Evolutionary conservation across 2,888 invertebrate species (phyloP), one percentile per base, ranked within the genome.

Genomic region (Electrophaes corylata): DNA sequence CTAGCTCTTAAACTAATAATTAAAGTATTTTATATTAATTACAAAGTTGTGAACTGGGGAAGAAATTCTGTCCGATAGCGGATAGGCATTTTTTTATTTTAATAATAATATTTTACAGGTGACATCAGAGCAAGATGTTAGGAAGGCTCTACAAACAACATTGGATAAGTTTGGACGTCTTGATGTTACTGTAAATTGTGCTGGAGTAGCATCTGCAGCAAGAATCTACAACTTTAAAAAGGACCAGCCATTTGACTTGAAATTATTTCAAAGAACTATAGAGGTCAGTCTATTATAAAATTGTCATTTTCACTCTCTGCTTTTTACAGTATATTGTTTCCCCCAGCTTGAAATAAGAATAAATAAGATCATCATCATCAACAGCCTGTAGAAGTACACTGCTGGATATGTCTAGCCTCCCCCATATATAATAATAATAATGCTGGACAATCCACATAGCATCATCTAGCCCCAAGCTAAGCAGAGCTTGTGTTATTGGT

Each of bases 181-280:
- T 43, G 96, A 99, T 84, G 94, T 96, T 23, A 93, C 96, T 0
- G 96, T 99, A 0, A 99, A 98, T 81, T 99, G 99, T 91, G 99
- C 99, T 18, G 99, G 99, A 8, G 94, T 99, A 48, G 98, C 96
- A 0, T 93, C 96, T 0, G 99, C 98, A 0, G 93, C 94, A 61
- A 96, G 97, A 76, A 95, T 96, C 0, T 99, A 96, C 81, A 98
- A 99, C 84, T 96, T 96, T 73, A 97, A 97, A 65, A 98, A 97
- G 79, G 93, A 96, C n/a, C 69, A 83, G 14, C 92, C 97, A 0
- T 98, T 98, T 81, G 85, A 86, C 2, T 86, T 98, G 47, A 95
- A 95, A 45, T 94, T 96, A 56, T 98, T 99, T 77, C 88, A 94
- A 49, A 94, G 91, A 79, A 95, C 97, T 16, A 71, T 98, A 16